These are phyloP conservation scores for Capromys pilorides DNA, from an alignment of 2,797 vertebrate genomes.

Conservation along the genomic window DNA sequence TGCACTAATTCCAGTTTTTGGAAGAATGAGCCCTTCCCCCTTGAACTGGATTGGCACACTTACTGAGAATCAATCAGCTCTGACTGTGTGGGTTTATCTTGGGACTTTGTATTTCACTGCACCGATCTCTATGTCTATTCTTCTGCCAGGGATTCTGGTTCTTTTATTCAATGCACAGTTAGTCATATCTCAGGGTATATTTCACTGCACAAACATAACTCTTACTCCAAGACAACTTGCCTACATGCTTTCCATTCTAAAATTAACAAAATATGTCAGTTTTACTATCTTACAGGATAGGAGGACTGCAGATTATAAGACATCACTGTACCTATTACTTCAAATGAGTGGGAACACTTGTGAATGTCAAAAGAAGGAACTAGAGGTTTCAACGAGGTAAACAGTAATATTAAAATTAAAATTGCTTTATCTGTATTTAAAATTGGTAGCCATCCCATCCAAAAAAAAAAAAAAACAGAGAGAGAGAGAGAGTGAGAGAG, in stretches of 20 bases:
- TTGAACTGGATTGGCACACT: constrained; percentile 1
- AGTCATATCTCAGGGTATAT: not conserved
- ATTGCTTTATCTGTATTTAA: constrained; percentile 41
- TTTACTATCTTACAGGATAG: not conserved
- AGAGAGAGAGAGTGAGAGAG: not conserved
- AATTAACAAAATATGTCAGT: constrained; percentile 13
- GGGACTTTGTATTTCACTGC: constrained; percentile 9
- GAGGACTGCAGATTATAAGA: not conserved
- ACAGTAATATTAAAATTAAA: constrained; percentile 20
- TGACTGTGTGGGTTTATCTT: constrained; percentile 39
- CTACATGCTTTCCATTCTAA: constrained; percentile 1
- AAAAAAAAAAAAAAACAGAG: not conserved
- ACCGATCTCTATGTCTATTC: not conserved
- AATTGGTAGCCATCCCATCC: constrained; percentile 21
- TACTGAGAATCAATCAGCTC: not conserved
- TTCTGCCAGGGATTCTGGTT: constrained; percentile 6
- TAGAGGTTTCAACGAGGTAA: constrained; percentile 12
- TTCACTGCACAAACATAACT: constrained; percentile 24
- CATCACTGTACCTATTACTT: not conserved
- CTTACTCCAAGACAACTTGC: constrained; percentile 53
- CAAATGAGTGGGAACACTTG: constrained; percentile 24
- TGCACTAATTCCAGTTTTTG: not conserved
- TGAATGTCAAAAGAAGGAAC: constrained; percentile 37
- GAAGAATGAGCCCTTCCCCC: not conserved
- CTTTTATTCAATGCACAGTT: constrained; percentile 30